Conservation (phyloP, 2,113 vertebrate genomes). For the Bufo bufo region DNA sequence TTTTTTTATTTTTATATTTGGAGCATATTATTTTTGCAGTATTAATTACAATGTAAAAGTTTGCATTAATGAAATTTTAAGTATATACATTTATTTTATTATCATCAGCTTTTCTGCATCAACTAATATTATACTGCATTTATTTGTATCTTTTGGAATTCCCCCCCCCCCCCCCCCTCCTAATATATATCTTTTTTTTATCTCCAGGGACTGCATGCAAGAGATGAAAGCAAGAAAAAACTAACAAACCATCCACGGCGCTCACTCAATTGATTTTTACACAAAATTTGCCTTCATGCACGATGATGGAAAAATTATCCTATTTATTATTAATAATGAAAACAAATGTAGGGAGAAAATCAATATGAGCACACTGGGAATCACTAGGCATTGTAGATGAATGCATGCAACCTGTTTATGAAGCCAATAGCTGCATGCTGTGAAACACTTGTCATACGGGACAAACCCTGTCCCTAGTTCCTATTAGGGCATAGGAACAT, state of each 20-base stretch:
- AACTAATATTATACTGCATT: conserved; percentile 53
- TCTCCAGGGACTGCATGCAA: conserved; percentile 62
- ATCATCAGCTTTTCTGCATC: conserved; percentile 23
- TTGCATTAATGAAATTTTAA: background rate
- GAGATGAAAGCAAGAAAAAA: conserved; percentile 76
- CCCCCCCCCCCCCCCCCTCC: conserved; percentile 66
- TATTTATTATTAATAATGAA: conserved; percentile 82
- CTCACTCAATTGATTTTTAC: conserved; percentile 81
- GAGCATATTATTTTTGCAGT: background rate
- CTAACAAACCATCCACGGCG: conserved; percentile 69
- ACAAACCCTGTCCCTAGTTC: no score
- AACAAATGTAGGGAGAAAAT: conserved; percentile 77
- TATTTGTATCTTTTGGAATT: conserved; percentile 34
- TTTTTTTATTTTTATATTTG: no score
- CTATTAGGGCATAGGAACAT: no score
- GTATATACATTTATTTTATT: background rate
- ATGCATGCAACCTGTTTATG: background rate
- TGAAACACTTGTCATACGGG: background rate
- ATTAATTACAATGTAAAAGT: background rate
- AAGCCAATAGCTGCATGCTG: background rate
- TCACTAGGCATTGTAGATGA: conserved; percentile 58
- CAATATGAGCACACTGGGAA: conserved; percentile 73
- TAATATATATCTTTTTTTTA: conserved; percentile 59
- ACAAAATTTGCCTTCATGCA: conserved; percentile 79
- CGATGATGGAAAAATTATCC: conserved; percentile 75